phyloP scores from a whole-genome alignment of 2,797 vertebrate genomes.

The Tauraco hartlaubi region DNA sequence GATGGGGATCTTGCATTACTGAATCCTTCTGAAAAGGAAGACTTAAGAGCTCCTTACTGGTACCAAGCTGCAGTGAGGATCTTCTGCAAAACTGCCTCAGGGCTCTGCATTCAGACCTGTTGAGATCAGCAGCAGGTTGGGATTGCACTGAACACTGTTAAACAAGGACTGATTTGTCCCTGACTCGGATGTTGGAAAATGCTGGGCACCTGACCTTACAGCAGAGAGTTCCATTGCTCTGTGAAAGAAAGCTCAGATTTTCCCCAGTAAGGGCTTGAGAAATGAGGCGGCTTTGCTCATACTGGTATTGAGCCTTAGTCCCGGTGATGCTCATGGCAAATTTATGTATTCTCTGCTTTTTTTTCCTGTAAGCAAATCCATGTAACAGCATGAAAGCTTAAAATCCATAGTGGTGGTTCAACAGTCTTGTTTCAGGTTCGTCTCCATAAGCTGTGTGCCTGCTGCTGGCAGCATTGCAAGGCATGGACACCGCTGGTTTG shows the following conservation, averaged over 20 bases:
- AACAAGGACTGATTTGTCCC: neutral
- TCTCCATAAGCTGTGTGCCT: neutral
- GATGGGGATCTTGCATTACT: neutral
- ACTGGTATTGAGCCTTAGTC: neutral
- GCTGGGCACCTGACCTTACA: neutral
- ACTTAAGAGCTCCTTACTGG: neutral
- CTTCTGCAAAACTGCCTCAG: neutral
- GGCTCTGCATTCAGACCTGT: neutral
- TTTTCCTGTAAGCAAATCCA: neutral
- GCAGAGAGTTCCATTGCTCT: neutral
- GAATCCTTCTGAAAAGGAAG: neutral
- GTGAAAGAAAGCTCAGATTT: neutral
- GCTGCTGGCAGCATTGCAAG: neutral
- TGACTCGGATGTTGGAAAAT: neutral
- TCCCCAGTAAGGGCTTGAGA: neutral
- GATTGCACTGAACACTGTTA: neutral
- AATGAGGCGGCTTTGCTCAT: neutral
- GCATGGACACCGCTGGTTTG: neutral
- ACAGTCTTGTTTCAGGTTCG: neutral
- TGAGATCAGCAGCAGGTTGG: neutral
- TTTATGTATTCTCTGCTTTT: neutral
- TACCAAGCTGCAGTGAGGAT: neutral
- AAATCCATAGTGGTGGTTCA: neutral
- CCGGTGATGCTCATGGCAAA: neutral
- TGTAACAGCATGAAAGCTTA: neutral